Conservation (phyloP, 2,113 vertebrate species). For the Sturnira hondurensis region DNA sequence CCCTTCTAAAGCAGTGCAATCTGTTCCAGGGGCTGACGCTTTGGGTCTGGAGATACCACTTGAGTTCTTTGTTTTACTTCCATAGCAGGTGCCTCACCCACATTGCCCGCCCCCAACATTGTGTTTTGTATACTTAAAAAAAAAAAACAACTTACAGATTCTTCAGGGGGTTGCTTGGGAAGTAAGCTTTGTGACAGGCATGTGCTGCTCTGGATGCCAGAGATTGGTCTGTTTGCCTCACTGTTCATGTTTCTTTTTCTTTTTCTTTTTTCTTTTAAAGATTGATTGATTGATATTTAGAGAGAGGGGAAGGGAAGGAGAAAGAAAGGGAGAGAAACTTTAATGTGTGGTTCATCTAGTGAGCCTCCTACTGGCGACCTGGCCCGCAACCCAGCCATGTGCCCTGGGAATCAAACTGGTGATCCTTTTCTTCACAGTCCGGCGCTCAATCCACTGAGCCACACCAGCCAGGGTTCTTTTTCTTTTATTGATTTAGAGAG, state of each 20-base stretch:
- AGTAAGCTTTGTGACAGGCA: neutral
- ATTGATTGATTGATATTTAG: too few relatives aligned
- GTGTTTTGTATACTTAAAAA: conserved; percentile 10
- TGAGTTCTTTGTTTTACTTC: neutral
- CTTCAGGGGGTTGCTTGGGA: neutral
- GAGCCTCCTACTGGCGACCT: too few relatives aligned
- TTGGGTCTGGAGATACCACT: neutral
- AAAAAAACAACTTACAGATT: neutral
- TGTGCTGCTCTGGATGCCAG: neutral
- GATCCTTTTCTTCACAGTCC: too few relatives aligned
- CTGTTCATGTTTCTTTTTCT: neutral
- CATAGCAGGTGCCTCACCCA: neutral
- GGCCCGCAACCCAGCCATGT: too few relatives aligned
- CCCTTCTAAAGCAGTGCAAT: neutral
- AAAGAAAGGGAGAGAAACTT: too few relatives aligned
- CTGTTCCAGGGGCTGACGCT: neutral
- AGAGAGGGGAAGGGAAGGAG: too few relatives aligned
- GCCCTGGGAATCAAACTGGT: too few relatives aligned
- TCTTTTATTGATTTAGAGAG: too few relatives aligned
- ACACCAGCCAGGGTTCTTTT: too few relatives aligned
- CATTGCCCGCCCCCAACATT: neutral
- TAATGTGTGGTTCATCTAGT: too few relatives aligned
- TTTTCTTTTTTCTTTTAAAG: too few relatives aligned
- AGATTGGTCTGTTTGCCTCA: neutral
- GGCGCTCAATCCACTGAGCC: too few relatives aligned